Conservation (phyloP, 2,888 invertebrate species). For the Diploptera punctata region DNA sequence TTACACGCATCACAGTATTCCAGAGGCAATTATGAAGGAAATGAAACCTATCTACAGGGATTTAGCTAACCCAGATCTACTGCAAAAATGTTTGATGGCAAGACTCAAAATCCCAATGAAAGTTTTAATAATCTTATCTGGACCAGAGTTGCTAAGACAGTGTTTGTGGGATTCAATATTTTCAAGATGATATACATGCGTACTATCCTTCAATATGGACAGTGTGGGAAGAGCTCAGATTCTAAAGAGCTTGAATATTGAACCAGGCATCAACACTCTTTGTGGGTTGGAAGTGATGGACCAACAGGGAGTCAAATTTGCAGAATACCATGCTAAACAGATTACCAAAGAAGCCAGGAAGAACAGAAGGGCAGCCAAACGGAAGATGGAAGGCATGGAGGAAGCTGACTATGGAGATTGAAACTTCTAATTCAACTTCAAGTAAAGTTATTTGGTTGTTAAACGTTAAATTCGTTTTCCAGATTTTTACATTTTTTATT, state of each 20-base stretch:
- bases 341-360: background rate
- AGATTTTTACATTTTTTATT: background rate
- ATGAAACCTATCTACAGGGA: too few species aligned
- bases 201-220: slow-evolving; percentile 4
- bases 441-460: too few species aligned
- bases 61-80: too few species aligned
- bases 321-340: background rate
- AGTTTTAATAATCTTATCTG: background rate
- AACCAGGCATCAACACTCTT: too few species aligned
- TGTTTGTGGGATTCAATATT: background rate
- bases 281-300: background rate
- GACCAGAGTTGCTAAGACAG: background rate
- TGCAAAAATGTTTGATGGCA: background rate
- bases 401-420: too few species aligned
- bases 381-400: background rate
- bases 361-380: background rate
- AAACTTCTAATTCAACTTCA: too few species aligned
- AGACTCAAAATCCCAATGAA: background rate
- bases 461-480: background rate
- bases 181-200: background rate
- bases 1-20: background rate
- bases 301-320: too few species aligned
- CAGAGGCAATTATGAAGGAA: background rate
- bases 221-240: slow-evolving; percentile 5
- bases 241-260: too few species aligned